Conservation (phyloP, 2,797 vertebrate genomes). For the Ctenochaetus hawaiiensis region DNA sequence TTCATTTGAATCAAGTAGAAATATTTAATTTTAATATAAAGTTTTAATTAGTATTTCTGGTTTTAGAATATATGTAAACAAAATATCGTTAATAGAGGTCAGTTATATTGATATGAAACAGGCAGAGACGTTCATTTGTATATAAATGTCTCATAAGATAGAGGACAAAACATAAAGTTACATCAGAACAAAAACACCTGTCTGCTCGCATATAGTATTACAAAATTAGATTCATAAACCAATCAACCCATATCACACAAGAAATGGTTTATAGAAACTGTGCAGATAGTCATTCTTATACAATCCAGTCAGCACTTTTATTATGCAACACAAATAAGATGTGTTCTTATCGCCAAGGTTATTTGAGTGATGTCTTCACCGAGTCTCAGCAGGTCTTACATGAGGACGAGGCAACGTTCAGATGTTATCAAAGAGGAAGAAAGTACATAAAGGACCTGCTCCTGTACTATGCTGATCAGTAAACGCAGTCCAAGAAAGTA, state of each 20-base stretch:
- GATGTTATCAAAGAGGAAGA: slow-evolving; percentile 1
- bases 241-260: neutral
- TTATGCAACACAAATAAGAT: neutral
- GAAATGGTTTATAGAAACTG: neutral
- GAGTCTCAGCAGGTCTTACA: slow-evolving; percentile 10
- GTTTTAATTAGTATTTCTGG: too few species aligned
- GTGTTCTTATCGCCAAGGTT: slow-evolving; percentile 10
- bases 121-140: too few species aligned
- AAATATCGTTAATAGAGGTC: too few species aligned
- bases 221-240: neutral
- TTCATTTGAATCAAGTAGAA: too few species aligned
- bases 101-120: too few species aligned
- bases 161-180: too few species aligned
- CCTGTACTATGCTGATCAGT: neutral
- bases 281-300: neutral
- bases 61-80: too few species aligned
- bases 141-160: too few species aligned
- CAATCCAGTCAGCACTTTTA: neutral
- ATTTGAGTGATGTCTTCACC: slow-evolving; percentile 1
- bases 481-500: neutral
- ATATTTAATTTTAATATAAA: too few species aligned
- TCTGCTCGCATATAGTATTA: too few species aligned
- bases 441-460: neutral
- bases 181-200: too few species aligned
- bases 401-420: neutral